Conservation (phyloP, 1,140 invertebrate species). For the Hestina assimilis region DNA sequence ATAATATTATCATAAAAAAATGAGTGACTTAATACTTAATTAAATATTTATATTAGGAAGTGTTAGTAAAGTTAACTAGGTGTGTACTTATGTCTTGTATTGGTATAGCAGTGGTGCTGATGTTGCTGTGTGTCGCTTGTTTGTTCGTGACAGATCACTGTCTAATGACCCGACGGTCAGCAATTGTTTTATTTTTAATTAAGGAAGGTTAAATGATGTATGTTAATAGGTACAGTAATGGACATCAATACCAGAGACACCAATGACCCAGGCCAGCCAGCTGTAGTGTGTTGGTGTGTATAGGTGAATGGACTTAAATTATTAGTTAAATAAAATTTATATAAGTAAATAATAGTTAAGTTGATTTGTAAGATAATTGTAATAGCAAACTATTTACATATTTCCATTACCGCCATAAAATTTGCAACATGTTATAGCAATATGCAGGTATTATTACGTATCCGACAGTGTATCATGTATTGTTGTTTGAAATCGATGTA, state of each 20-base stretch:
- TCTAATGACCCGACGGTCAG: too few species aligned
- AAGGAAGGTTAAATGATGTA: neutral
- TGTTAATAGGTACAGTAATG: constrained; percentile 57
- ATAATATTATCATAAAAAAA: too few species aligned
- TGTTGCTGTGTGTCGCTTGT: too few species aligned
- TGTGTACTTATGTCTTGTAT: too few species aligned
- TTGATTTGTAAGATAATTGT: constrained; percentile 10
- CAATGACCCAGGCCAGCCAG: constrained; percentile 58
- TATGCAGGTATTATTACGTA: too few species aligned
- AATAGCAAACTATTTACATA: constrained; percentile 11
- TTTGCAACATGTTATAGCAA: constrained; percentile 11
- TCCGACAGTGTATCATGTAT: too few species aligned
- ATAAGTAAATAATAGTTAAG: constrained; percentile 24
- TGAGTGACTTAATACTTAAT: too few species aligned
- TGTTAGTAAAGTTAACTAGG: too few species aligned
- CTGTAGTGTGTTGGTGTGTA: constrained; percentile 42
- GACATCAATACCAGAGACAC: constrained; percentile 62
- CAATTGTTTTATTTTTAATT: neutral
- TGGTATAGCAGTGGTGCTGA: too few species aligned
- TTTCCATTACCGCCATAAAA: constrained; percentile 18
- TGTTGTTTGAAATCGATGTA: too few species aligned
- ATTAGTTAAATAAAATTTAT: constrained; percentile 21
- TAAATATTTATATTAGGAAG: too few species aligned
- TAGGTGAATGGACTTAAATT: constrained; percentile 47
- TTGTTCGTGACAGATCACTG: too few species aligned